Conservation (phyloP, 2,113 vertebrate genomes). For the Rutilus rutilus region DNA sequence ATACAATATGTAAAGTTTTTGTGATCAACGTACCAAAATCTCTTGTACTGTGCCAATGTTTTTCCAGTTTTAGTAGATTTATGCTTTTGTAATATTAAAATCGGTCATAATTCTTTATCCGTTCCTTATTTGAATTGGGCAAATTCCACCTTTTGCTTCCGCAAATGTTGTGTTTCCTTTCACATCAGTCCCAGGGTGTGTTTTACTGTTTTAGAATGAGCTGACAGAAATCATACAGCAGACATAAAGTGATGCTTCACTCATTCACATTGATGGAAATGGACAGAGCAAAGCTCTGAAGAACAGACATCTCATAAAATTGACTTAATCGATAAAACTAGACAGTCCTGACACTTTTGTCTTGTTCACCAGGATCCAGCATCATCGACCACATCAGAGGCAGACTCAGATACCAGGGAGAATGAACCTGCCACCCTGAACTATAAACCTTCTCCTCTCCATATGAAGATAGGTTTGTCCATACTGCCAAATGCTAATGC, state of each 20-base stretch:
- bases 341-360: background rate
- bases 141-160: background rate
- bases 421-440: conserved; percentile 94
- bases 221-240: background rate
- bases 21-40: background rate
- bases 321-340: background rate
- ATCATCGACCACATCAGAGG: conserved; percentile 89
- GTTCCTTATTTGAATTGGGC: background rate
- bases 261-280: background rate
- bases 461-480: conserved; percentile 92
- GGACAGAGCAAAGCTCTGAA: conserved; percentile 5
- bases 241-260: background rate
- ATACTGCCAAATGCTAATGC: background rate
- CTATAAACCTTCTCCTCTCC: conserved; percentile 96
- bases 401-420: conserved; percentile 90
- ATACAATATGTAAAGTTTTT: background rate
- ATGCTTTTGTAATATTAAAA: background rate
- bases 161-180: background rate
- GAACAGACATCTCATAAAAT: background rate
- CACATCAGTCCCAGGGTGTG: background rate
- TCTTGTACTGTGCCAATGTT: background rate
- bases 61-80: background rate
- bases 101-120: background rate
- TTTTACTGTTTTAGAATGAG: background rate
- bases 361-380: conserved; percentile 84